A percentile compares a stretch with the other conserved stretches of the same genome.
phyloP scores from a whole-genome alignment of 2,888 invertebrate species.

The Petrolisthes cinctipes region DNA sequence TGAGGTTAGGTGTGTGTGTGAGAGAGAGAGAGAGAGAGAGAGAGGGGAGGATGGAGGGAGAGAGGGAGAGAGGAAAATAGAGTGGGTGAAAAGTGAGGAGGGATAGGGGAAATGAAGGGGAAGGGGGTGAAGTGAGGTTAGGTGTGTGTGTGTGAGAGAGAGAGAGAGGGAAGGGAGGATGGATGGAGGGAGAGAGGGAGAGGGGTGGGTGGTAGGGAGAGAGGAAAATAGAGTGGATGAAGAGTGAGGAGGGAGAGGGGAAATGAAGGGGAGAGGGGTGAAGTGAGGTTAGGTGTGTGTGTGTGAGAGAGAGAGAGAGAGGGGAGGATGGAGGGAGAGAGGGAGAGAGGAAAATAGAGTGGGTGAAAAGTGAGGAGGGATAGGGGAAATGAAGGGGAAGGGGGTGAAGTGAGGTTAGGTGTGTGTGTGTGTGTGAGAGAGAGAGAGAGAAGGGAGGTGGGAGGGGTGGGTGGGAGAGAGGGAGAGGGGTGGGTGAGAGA shows the following conservation, averaged over 20 bases:
- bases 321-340: not conserved
- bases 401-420: not conserved
- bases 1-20: not conserved
- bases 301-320: conserved; percentile 2
- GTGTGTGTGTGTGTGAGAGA: not conserved
- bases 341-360: not conserved
- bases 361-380: not conserved
- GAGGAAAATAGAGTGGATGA: not conserved
- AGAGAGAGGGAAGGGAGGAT: not conserved
- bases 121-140: not conserved
- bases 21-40: conserved; percentile 2
- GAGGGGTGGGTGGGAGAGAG: not conserved
- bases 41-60: conserved; percentile 8
- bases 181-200: not conserved
- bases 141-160: not conserved
- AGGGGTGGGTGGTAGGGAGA: not conserved
- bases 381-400: not conserved
- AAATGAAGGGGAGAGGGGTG: not conserved
- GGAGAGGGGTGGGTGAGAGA: not conserved
- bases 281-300: not conserved
- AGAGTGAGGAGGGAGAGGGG: not conserved
- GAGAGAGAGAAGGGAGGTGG: not conserved
- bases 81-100: not conserved
- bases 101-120: not conserved
- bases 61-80: not conserved